Evolutionary conservation across 2,797 vertebrate genomes (phyloP), one percentile per base, ranked within the genome.

Genomic region (Orientallactaga sibirica): DNA sequence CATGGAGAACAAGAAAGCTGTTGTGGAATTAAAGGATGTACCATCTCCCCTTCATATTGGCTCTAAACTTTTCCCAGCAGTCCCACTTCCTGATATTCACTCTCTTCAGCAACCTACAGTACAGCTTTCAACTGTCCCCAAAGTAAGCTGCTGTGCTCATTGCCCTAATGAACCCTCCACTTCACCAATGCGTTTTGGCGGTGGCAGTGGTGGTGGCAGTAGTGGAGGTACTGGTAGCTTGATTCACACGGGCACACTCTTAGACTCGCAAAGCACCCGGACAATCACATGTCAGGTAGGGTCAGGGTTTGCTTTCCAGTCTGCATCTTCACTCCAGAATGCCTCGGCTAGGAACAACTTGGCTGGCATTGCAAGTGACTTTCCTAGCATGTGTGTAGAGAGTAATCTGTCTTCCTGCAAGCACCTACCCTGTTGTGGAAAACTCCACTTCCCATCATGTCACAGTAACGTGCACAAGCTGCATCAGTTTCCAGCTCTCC

Each of bases 91-190:
- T 70, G 98, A 98, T 95, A 98, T 98, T 97, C 98, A 98, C 94
- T 97, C 98, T 96, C 98, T 98, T 90, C 98, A 98, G 97, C 98
- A 98, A 95, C 98, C 98, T 97, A 98, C 98, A 88, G 97, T 98
- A 86, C 98, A 98, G 92, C 98, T 98, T 97, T 98, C 98, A 89
- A 90, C 97, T 96, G 98, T 98, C 98, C 98, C 99, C 96, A 99
- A 99, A 98, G 99, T 99, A 99, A 99, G 99, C 99, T 98, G 98
- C 97, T 99, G 99, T 98, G 97, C 98, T 96, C 98, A 98, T 96
- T 99, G 99, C 97, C 97, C 98, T 96, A 98, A 98, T 97, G 97
- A 98, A 73, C 88, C 98, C 74, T 98, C 98, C 93, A 95, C 98
- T 95, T 97, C 98, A 85, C 98, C 98, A 73, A 96, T 98, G 97